phyloP scores from a whole-genome alignment of 2,888 invertebrate genomes.

The Macroteleia sp. region DNA sequence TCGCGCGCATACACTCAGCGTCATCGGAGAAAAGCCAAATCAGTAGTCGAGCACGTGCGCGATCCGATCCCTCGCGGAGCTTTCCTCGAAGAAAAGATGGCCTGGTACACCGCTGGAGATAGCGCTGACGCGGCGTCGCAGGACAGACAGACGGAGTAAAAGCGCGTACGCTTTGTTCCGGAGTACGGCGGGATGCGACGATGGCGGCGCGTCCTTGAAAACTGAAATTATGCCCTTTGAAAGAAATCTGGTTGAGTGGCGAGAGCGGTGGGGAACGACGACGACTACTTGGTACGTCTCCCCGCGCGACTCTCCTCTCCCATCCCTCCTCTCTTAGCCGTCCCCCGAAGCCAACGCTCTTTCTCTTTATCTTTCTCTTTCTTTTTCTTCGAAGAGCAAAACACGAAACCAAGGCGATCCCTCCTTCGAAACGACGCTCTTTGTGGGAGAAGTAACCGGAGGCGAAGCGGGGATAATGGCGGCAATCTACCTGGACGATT shows the following conservation, averaged over 20 bases:
- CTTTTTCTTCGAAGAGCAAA: slow-evolving; percentile 54
- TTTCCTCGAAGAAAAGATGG: too few species aligned
- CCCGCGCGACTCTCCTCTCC: slow-evolving; percentile 46
- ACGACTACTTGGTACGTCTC: neutral
- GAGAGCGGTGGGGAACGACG: slow-evolving; percentile 64
- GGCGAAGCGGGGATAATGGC: slow-evolving; percentile 78
- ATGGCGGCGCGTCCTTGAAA: slow-evolving; percentile 82
- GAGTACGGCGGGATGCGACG: slow-evolving; percentile 67
- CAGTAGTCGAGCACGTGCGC: neutral
- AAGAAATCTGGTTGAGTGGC: slow-evolving; percentile 80
- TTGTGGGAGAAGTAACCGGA: slow-evolving; percentile 65
- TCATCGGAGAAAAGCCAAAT: neutral
- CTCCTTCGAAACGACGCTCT: slow-evolving; percentile 41
- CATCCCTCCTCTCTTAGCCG: slow-evolving; percentile 24
- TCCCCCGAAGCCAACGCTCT: slow-evolving; percentile 22
- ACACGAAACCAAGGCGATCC: slow-evolving; percentile 44
- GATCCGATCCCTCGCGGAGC: too few species aligned
- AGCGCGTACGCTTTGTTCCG: slow-evolving; percentile 59
- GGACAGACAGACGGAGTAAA: neutral
- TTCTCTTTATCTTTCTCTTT: slow-evolving; percentile 44
- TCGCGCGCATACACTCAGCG: slow-evolving; percentile 33
- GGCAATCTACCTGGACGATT: slow-evolving; percentile 82
- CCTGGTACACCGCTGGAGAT: too few species aligned
- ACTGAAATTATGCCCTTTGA: slow-evolving; percentile 84
- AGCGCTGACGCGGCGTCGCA: too few species aligned